Base-by-base conservation (phyloP, 2,797 vertebrate species). In the Girardinus metallicus region DNA sequence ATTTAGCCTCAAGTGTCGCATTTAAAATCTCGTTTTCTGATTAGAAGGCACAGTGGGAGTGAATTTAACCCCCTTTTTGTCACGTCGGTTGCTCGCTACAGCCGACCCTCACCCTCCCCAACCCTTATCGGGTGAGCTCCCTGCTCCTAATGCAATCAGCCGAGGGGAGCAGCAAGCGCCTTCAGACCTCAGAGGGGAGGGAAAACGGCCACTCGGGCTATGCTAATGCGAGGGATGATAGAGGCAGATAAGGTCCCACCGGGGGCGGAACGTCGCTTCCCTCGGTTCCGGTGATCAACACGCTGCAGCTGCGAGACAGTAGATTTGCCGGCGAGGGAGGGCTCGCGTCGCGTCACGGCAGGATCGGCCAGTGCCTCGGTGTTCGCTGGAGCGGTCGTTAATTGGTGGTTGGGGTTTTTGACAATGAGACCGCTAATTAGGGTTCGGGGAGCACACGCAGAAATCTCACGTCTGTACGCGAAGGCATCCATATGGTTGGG, bases 371-470 rank as follows among this genome's bases (percentile, higher is more conserved):
- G 74, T 78, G 49, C 64, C 80, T 80, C 1, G 77, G 77, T 76
- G 81, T 86, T 83, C 75, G 70, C 87, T 77, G 78, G 81, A 89
- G 89, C 83, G 49, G 85, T 75, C 82, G 85, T 85, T 95, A 93
- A 96, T 94, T 94, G 94, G 87, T 88, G 64, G 83, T 86, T 74
- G 79, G 83, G 87, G 76, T 89, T 90, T 89, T 89, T 79, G 87
- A 94, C 92, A 94, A 92, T 91, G 77, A 76, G 77, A 46, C 77
- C 43, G 4, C 83, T 95, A 94, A 95, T 95, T 94, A 94, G 89
- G 79, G 79, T 87, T 84, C 1, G 26, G 79, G 87, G 80, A 85
- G 76, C 55, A 31, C 79, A 74, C 9, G 15, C 79, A 64, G 9
- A 75, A 77, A 77, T 83, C 84, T 91, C 86, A 80, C 80, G 91